Conservation (phyloP, 2,888 invertebrate species). For the Drosophila emarginata region DNA sequence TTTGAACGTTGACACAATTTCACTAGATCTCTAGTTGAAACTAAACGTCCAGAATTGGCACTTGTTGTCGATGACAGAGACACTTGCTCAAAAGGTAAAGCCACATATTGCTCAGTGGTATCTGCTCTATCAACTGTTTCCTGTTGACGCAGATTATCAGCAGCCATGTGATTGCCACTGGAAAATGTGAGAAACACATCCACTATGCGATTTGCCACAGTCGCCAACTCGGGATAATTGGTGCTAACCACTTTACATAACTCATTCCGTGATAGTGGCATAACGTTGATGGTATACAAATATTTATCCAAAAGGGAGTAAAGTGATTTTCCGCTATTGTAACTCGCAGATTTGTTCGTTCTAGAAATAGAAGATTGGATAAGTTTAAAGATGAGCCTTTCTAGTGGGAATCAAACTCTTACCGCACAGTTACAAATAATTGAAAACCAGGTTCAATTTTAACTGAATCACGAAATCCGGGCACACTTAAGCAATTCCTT, state of each 20-base stretch:
- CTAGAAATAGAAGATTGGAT: constrained; percentile 47
- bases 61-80: constrained; percentile 49
- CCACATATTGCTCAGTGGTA: constrained; percentile 70
- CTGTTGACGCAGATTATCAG: constrained; percentile 79
- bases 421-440: constrained; percentile 95
- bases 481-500: constrained; percentile 90
- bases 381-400: not conserved
- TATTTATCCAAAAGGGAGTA: constrained; percentile 90
- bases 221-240: constrained; percentile 88
- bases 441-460: constrained; percentile 93
- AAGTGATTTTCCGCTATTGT: constrained; percentile 84
- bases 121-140: constrained; percentile 81
- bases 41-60: constrained; percentile 85
- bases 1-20: constrained; percentile 94
- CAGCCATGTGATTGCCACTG: constrained; percentile 85
- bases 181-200: constrained; percentile 93
- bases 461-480: constrained; percentile 93
- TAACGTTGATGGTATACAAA: constrained; percentile 90
- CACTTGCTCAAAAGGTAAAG: constrained; percentile 78
- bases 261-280: constrained; percentile 90
- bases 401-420: constrained; percentile 32
- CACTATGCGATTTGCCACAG: constrained; percentile 89
- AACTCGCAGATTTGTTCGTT: constrained; percentile 78
- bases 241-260: constrained; percentile 88
- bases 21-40: constrained; percentile 93